Percentiles rank a stretch among this genome's conserved stretches.
phyloP scores from a whole-genome alignment of 2,797 vertebrate genomes.

The Pyrocephalus nanus region DNA sequence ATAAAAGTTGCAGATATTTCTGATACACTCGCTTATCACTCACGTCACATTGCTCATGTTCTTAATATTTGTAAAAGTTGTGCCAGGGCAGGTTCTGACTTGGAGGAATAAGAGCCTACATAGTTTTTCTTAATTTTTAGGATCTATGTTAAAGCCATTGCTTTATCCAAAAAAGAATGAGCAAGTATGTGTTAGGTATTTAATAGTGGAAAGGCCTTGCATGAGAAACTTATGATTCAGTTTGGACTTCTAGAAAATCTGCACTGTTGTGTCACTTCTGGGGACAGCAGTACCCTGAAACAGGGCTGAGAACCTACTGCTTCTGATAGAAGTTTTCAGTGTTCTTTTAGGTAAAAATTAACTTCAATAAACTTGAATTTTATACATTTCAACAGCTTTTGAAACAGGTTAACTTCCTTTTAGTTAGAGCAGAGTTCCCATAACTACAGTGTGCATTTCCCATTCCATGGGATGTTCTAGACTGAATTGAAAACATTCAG shows the following conservation, averaged over 20 bases:
- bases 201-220: neutral
- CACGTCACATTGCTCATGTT: neutral
- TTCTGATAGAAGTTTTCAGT: no score
- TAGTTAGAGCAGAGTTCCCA: no score
- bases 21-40: neutral
- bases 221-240: accelerated
- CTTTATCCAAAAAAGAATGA: neutral
- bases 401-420: no score
- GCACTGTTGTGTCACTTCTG: neutral
- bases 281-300: neutral
- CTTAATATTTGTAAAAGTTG: neutral
- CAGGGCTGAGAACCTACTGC: no score
- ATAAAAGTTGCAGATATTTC: neutral
- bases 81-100: neutral
- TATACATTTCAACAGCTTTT: no score
- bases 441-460: no score
- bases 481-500: no score
- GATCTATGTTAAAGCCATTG: neutral
- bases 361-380: no score
- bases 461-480: no score
- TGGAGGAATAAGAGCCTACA: neutral
- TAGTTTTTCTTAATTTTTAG: neutral
- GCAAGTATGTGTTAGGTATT: neutral
- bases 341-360: no score
- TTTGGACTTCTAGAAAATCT: neutral